A percentile compares a stretch with the other conserved stretches of the same genome.
These are phyloP conservation scores for Caenorhabditis uteleia DNA, from an alignment of 2,888 invertebrate species.

Conservation along the genomic window DNA sequence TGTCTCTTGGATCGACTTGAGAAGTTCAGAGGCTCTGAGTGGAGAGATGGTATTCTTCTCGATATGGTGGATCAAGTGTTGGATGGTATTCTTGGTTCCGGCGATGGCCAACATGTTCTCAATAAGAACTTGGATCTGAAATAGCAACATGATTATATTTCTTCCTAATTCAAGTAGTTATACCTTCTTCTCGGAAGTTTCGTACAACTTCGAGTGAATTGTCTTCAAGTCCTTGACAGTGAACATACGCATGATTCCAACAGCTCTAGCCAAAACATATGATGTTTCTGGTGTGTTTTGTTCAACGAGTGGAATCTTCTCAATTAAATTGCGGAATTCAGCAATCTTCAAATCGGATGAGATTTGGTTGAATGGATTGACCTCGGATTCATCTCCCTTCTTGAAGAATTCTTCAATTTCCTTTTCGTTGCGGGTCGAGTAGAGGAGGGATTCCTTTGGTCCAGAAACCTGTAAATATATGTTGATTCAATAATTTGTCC, in stretches of 20 bases:
- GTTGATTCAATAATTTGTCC: too few relatives aligned
- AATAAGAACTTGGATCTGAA: conserved; percentile 39
- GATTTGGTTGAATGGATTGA: conserved; percentile 7
- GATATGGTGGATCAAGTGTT: conserved; percentile 39
- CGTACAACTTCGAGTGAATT: conserved; percentile 15
- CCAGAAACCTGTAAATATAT: conserved; percentile 6
- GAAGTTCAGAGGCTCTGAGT: conserved; percentile 15
- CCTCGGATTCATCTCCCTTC: conserved; percentile 38
- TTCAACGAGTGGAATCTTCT: conserved; percentile 7
- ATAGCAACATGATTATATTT: not conserved
- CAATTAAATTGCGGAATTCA: conserved; percentile 14
- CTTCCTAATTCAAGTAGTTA: not conserved
- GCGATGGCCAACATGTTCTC: conserved; percentile 49
- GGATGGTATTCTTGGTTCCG: conserved; percentile 44
- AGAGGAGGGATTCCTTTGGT: conserved; percentile 44
- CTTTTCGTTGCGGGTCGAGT: conserved; percentile 44
- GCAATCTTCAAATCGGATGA: conserved; percentile 24
- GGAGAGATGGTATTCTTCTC: conserved; percentile 23
- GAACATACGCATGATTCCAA: conserved; percentile 41
- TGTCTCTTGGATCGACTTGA: conserved; percentile 37
- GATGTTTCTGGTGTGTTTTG: conserved; percentile 27
- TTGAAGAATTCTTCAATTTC: conserved; percentile 54
- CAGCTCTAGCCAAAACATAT: conserved; percentile 47
- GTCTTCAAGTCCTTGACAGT: conserved; percentile 22
- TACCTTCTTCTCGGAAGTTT: not conserved